Percentiles rank a stretch among this genome's conserved stretches.
Evolutionary conservation across 2,888 invertebrate species (phyloP).

Genomic region (Spodoptera exigua): DNA sequence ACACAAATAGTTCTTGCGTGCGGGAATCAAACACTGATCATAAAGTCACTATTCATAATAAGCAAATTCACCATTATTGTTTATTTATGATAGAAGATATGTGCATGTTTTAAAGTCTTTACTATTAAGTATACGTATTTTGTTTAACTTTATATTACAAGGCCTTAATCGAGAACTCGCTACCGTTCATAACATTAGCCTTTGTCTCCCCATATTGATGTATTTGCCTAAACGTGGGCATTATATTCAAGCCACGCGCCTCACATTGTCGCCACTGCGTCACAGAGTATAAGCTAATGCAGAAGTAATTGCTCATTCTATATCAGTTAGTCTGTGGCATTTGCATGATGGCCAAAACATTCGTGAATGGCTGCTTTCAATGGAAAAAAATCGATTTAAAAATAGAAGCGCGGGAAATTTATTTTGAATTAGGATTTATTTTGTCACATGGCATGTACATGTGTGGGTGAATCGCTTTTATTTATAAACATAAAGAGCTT

Average conservation of each 20-base stretch:
- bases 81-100: no score
- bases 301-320: constrained; percentile 55
- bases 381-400: background rate
- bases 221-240: constrained; percentile 55
- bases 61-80: no score
- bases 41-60: no score
- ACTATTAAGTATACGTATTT: no score
- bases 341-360: constrained; percentile 44
- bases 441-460: no score
- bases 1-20: no score
- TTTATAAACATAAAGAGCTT: no score
- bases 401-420: background rate
- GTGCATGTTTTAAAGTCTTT: no score
- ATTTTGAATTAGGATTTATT: constrained; percentile 6
- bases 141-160: no score
- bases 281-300: constrained; percentile 43
- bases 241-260: constrained; percentile 51
- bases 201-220: constrained; percentile 35
- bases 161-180: no score
- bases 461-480: no score
- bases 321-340: constrained; percentile 41
- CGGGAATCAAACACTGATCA: no score
- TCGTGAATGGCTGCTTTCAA: background rate
- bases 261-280: constrained; percentile 45
- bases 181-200: background rate